Evolutionary conservation across 2,113 vertebrate genomes (phyloP).

Genomic region (Crypturellus undulatus): DNA sequence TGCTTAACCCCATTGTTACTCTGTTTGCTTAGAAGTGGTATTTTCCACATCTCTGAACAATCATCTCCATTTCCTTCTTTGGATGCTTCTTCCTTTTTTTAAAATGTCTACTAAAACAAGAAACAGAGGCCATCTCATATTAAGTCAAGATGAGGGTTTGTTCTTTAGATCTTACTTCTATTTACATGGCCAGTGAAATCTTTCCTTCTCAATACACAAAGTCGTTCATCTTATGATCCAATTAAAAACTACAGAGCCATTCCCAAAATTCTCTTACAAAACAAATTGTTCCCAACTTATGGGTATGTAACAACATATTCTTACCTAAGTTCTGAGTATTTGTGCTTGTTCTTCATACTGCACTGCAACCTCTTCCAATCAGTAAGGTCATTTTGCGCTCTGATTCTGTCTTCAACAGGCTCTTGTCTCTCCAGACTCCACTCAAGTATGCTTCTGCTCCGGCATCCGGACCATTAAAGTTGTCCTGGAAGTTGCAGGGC

Average conservation of each 20-base stretch:
- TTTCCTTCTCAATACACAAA: not conserved
- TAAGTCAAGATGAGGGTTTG: not conserved
- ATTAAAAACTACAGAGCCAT: not conserved
- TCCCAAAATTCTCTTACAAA: not conserved
- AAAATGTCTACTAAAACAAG: not conserved
- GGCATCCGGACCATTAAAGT: not conserved
- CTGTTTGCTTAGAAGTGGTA: not conserved
- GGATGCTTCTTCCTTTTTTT: not conserved
- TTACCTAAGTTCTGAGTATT: not conserved
- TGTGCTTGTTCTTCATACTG: not conserved
- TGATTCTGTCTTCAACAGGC: not conserved
- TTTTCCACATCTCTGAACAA: not conserved
- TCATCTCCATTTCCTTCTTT: not conserved
- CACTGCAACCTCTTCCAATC: not conserved
- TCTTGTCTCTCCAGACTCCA: not conserved
- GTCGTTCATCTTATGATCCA: not conserved
- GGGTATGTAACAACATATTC: not conserved
- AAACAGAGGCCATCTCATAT: not conserved
- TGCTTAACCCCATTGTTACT: not conserved
- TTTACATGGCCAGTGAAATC: not conserved
- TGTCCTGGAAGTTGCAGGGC: not conserved
- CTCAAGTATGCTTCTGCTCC: rapidly evolving
- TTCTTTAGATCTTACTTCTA: not conserved
- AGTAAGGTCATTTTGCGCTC: not conserved
- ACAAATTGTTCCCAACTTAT: not conserved